Evolutionary conservation across 2,113 vertebrate genomes (phyloP).

Genomic region (Campylomormyrus numenius): DNA sequence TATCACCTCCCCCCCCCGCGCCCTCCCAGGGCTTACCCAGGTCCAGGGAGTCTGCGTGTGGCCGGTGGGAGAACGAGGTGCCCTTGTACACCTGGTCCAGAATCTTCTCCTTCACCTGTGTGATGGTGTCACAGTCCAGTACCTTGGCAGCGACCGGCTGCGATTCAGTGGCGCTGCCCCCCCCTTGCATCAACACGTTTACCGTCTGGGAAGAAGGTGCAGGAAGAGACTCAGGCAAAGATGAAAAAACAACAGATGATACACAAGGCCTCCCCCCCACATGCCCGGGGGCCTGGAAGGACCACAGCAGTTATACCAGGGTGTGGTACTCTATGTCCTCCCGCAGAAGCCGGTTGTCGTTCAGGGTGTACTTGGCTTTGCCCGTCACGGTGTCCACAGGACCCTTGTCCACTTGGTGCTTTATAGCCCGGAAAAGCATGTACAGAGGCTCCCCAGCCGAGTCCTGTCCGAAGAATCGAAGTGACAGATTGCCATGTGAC

Average conservation of each 20-base stretch:
- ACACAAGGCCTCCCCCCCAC: not conserved
- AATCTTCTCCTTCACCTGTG: constrained; percentile 96
- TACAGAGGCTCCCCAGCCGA: constrained; percentile 90
- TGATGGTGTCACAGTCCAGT: constrained; percentile 90
- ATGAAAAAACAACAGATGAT: not conserved
- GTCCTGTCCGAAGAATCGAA: constrained; percentile 59
- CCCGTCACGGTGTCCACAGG: constrained; percentile 92
- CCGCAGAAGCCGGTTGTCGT: constrained; percentile 88
- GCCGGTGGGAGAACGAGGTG: constrained; percentile 80
- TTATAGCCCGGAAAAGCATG: constrained; percentile 95
- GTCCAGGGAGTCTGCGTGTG: constrained; percentile 81
- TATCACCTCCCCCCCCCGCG: not conserved
- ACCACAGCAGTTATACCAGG: constrained; percentile 62
- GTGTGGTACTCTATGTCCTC: constrained; percentile 93
- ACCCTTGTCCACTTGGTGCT: constrained; percentile 97
- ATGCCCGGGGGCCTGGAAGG: not conserved
- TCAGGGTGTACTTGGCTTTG: constrained; percentile 94
- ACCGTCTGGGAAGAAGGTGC: constrained; percentile 66
- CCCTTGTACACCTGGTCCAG: constrained; percentile 92
- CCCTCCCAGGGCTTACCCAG: constrained; percentile 69
- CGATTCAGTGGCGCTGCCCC: constrained; percentile 65
- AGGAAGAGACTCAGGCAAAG: not conserved
- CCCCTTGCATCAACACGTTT: constrained; percentile 74
- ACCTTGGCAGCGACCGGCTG: constrained; percentile 82
- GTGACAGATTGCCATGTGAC: not conserved